Evolutionary conservation across 2,888 invertebrate genomes (phyloP).

Genomic region (Pemphredon lugubris): DNA sequence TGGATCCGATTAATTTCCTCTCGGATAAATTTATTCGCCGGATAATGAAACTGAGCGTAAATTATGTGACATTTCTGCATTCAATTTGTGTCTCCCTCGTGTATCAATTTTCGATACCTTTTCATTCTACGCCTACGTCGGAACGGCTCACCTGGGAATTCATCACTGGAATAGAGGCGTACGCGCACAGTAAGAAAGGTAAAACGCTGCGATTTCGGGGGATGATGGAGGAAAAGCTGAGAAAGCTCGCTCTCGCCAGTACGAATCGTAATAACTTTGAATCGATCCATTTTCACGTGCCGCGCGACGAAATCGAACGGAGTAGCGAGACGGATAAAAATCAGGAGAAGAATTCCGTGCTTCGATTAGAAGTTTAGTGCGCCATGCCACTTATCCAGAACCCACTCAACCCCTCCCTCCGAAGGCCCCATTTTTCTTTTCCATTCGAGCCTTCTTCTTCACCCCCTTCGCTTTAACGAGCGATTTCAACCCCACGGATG

Average conservation of each 20-base stretch:
- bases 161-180: background rate
- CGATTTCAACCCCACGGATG: slow-evolving; percentile 28
- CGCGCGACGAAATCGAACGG: slow-evolving; percentile 3
- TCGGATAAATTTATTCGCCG: no score
- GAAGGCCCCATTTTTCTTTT: background rate
- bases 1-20: no score
- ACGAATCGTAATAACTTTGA: slow-evolving; percentile 13
- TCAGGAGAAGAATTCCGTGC: slow-evolving; percentile 26
- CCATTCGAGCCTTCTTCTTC: background rate
- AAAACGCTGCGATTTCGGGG: no score
- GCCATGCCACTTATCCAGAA: slow-evolving; percentile 13
- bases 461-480: slow-evolving; percentile 33
- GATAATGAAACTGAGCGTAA: no score
- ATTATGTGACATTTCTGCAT: background rate
- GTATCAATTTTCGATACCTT: background rate
- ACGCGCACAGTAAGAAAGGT: background rate
- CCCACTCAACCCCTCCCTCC: slow-evolving; percentile 12
- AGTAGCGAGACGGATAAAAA: slow-evolving; percentile 9
- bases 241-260: no score
- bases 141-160: slow-evolving; percentile 1
- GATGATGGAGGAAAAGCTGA: no score
- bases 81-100: background rate
- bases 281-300: slow-evolving; percentile 11
- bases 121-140: background rate
- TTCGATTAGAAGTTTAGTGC: slow-evolving; percentile 46